These are phyloP conservation scores for Argyra leucocephala DNA, from an alignment of 2,888 invertebrate species.

Conservation along the genomic window DNA sequence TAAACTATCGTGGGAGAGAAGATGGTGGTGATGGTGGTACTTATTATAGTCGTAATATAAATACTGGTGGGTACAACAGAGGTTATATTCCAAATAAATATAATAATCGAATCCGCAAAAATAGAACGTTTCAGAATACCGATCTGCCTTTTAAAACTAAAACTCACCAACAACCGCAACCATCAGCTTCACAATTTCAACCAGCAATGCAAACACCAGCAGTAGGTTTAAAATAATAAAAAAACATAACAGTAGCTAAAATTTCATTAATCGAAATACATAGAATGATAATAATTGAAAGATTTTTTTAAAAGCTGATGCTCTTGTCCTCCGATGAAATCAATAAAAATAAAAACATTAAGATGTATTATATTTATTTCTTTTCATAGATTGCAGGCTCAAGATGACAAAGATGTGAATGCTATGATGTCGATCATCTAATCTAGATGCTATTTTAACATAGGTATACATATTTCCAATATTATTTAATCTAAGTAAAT, in stretches of 20 bases:
- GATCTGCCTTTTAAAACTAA: conserved; percentile 21
- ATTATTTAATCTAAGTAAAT: too few species aligned
- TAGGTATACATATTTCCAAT: too few species aligned
- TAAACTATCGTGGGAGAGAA: conserved; percentile 68
- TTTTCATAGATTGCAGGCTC: too few species aligned
- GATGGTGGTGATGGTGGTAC: conserved; percentile 34
- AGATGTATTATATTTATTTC: conserved; percentile 30
- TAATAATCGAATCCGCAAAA: conserved; percentile 26
- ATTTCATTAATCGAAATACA: conserved; percentile 18
- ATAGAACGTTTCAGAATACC: conserved; percentile 24
- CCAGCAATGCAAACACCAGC: conserved; percentile 25
- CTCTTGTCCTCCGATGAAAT: conserved; percentile 31
- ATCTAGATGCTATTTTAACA: too few species aligned
- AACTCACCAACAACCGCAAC: conserved; percentile 29
- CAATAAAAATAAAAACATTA: conserved; percentile 27
- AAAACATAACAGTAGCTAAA: conserved; percentile 25
- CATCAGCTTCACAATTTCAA: conserved; percentile 29
- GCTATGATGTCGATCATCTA: too few species aligned
- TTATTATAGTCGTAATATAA: conserved; percentile 47
- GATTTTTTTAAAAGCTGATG: conserved; percentile 34
- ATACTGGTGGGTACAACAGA: conserved; percentile 41
- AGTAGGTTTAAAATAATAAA: conserved; percentile 27
- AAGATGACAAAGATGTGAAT: too few species aligned
- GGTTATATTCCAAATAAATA: conserved; percentile 45
- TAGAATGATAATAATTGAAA: background rate